Evolutionary conservation across 2,113 vertebrate species (phyloP).

Genomic region (Peromyscus maniculatus): DNA sequence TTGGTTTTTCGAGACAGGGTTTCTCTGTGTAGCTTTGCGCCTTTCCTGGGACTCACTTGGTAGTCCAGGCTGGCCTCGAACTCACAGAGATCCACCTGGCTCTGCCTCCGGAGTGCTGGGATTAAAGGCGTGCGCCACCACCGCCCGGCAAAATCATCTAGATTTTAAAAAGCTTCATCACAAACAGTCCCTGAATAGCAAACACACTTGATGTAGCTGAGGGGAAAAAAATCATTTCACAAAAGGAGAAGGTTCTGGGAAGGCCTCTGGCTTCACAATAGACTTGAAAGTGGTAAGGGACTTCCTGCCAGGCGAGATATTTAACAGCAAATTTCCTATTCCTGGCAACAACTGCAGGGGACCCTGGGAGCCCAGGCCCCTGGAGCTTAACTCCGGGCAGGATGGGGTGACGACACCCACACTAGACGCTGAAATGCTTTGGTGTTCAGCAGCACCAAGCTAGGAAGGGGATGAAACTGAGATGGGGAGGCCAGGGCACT

Average conservation of each 20-base stretch:
- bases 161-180: not conserved
- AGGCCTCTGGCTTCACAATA: not conserved
- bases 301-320: not conserved
- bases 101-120: too few relatives aligned
- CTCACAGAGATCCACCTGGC: too few relatives aligned
- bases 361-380: not conserved
- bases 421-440: not conserved
- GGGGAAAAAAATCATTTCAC: not conserved
- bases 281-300: not conserved
- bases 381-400: not conserved
- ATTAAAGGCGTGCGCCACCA: too few relatives aligned
- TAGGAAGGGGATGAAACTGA: not conserved
- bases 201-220: not conserved
- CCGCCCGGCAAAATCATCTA: not conserved
- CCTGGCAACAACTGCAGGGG: not conserved
- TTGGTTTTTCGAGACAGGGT: too few relatives aligned
- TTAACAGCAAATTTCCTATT: not conserved
- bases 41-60: too few relatives aligned
- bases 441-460: not conserved
- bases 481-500: not conserved
- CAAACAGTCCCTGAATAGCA: slow-evolving; percentile 2
- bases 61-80: too few relatives aligned
- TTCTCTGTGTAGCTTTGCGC: too few relatives aligned
- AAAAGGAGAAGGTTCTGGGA: not conserved
- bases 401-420: not conserved